Conservation (phyloP, 37 sponge, comb jelly and placozoan species). For the Petrosia ficiformis region DNA sequence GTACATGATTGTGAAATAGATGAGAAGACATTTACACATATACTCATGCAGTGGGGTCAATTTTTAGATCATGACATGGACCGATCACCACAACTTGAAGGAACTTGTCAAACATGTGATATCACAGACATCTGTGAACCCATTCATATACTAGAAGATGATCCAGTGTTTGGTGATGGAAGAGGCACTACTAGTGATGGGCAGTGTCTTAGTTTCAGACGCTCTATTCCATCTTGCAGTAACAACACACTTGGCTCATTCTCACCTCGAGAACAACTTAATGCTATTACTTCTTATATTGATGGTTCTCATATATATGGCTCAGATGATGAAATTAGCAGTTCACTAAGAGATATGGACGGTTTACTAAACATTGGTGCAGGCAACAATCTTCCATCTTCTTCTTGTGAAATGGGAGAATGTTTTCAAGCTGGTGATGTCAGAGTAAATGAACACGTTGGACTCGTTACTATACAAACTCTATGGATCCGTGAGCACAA, state of each 20-base stretch:
- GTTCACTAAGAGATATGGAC: too few relatives aligned
- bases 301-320: too few relatives aligned
- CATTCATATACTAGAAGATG: background rate
- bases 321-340: too few relatives aligned
- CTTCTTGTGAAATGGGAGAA: too few relatives aligned
- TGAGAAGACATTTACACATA: conserved; percentile 56
- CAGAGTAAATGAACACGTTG: too few relatives aligned
- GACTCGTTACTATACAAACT: too few relatives aligned
- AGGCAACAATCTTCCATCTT: too few relatives aligned
- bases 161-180: background rate
- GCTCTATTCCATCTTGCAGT: conserved; percentile 46
- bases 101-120: too few relatives aligned
- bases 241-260: conserved; percentile 13
- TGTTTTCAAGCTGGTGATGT: too few relatives aligned
- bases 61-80: conserved; percentile 90
- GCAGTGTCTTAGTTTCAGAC: too few relatives aligned
- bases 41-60: conserved; percentile 97
- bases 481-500: background rate
- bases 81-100: conserved; percentile 20
- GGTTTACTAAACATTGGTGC: background rate
- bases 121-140: background rate
- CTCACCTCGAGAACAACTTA: too few relatives aligned
- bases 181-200: conserved; percentile 22
- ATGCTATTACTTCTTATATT: too few relatives aligned
- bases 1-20: conserved; percentile 23